Conservation (phyloP, 2,888 invertebrate species). For the Dichetophora obliterata region DNA sequence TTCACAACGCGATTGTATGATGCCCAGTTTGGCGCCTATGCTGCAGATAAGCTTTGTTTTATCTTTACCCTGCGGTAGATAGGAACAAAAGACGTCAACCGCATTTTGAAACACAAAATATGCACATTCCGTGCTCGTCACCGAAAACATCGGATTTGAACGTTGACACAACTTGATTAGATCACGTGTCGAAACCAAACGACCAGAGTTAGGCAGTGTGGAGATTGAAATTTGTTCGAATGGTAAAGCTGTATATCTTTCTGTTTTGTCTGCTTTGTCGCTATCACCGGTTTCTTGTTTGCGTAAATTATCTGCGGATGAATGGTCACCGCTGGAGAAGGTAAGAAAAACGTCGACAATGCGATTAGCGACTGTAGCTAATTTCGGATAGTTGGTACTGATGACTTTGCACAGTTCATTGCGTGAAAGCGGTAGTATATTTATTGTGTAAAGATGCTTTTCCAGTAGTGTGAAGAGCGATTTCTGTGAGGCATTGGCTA, state of each 20-base stretch:
- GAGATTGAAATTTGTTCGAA: conserved; percentile 59
- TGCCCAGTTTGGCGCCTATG: conserved; percentile 85
- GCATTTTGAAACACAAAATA: conserved; percentile 82
- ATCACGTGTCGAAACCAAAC: conserved; percentile 87
- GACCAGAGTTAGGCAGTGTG: conserved; percentile 68
- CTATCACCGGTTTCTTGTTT: conserved; percentile 65
- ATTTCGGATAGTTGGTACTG: conserved; percentile 76
- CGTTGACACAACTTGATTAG: conserved; percentile 92
- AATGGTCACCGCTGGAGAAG: conserved; percentile 81
- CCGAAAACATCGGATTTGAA: conserved; percentile 80
- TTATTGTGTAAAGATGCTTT: conserved; percentile 85
- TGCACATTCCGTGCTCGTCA: conserved; percentile 74
- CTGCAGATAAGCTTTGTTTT: conserved; percentile 79
- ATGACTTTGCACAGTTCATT: conserved; percentile 82
- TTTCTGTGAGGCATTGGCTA: conserved; percentile 68
- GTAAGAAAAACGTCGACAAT: conserved; percentile 88
- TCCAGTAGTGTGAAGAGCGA: conserved; percentile 80
- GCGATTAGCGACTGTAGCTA: conserved; percentile 80
- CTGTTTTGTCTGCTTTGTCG: conserved; percentile 59
- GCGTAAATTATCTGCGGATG: conserved; percentile 65
- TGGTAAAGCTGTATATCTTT: conserved; percentile 61
- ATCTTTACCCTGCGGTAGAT: conserved; percentile 76
- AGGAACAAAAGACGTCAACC: conserved; percentile 90
- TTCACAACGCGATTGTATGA: conserved; percentile 84
- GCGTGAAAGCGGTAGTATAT: conserved; percentile 82